Conservation (phyloP, 2,888 invertebrate species). For the Dicycla oo region DNA sequence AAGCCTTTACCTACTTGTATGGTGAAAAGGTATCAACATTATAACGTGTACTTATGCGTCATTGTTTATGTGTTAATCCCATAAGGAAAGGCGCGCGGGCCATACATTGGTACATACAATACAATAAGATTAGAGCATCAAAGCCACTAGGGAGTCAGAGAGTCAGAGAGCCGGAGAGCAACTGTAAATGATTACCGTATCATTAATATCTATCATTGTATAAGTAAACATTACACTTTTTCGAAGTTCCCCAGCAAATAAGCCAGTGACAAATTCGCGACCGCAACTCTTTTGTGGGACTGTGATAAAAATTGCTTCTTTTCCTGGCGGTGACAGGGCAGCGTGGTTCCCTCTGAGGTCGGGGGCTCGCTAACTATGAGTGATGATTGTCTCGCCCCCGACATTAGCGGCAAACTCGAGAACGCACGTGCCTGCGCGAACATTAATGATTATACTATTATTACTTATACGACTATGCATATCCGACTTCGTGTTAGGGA, state of each 20-base stretch:
- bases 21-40: background rate
- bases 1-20: background rate
- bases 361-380: conserved; percentile 85
- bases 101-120: conserved; percentile 10
- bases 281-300: conserved; percentile 87
- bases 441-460: conserved; percentile 78
- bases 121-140: conserved; percentile 39
- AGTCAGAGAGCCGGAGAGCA: conserved; percentile 35
- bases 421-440: conserved; percentile 77
- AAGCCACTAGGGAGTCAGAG: conserved; percentile 41
- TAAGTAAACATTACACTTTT: conserved; percentile 75
- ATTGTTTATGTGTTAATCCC: conserved; percentile 22
- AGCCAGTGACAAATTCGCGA: conserved; percentile 86
- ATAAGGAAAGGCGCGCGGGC: background rate
- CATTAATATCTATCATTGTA: conserved; percentile 84
- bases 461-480: conserved; percentile 65
- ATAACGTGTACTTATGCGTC: conserved; percentile 5
- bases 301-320: conserved; percentile 86
- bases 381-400: conserved; percentile 85
- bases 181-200: conserved; percentile 65
- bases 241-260: conserved; percentile 77
- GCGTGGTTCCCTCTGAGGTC: conserved; percentile 75
- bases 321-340: conserved; percentile 81
- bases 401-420: conserved; percentile 75
- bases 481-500: conserved; percentile 50